phyloP scores from a whole-genome alignment of 2,113 vertebrate species.

The Lethenteron reissneri region DNA sequence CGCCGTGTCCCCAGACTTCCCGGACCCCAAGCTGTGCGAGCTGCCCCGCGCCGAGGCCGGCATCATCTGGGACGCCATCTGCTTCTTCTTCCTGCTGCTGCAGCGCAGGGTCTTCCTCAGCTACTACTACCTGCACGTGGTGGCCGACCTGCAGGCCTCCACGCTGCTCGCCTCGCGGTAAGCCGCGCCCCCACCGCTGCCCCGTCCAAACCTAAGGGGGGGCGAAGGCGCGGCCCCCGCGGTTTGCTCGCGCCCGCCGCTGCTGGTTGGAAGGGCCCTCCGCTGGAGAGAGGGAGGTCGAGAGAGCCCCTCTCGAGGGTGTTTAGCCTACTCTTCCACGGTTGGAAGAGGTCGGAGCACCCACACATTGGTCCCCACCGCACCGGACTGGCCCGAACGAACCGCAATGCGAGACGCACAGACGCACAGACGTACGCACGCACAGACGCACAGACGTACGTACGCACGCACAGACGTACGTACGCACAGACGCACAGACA shows the following conservation, averaged over 20 bases:
- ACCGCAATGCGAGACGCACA: too few relatives aligned
- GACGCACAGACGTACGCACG: too few relatives aligned
- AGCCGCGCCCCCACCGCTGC: background rate
- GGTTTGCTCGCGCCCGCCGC: background rate
- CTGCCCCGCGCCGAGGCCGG: slow-evolving; percentile 70
- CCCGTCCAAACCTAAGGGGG: background rate
- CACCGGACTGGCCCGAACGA: too few relatives aligned
- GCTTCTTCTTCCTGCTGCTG: slow-evolving; percentile 47
- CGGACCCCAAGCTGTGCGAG: slow-evolving; percentile 19
- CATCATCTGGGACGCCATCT: slow-evolving; percentile 98
- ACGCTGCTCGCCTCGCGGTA: slow-evolving; percentile 33
- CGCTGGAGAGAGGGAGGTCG: too few relatives aligned
- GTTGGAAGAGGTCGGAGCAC: too few relatives aligned
- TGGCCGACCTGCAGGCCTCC: slow-evolving; percentile 30
- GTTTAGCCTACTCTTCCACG: too few relatives aligned
- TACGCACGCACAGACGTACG: too few relatives aligned
- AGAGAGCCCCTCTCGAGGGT: too few relatives aligned
- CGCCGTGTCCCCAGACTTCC: slow-evolving; percentile 9
- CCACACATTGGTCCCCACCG: too few relatives aligned
- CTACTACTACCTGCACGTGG: slow-evolving; percentile 36
- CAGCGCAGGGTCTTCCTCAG: slow-evolving; percentile 69
- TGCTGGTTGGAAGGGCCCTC: background rate
- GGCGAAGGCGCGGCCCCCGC: background rate
- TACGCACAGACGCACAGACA: too few relatives aligned
- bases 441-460: too few relatives aligned